A percentile compares a stretch with the other conserved stretches of the same genome.
Evolutionary conservation across 2,888 invertebrate genomes (phyloP).

Genomic region (Dryadula phaetusa): DNA sequence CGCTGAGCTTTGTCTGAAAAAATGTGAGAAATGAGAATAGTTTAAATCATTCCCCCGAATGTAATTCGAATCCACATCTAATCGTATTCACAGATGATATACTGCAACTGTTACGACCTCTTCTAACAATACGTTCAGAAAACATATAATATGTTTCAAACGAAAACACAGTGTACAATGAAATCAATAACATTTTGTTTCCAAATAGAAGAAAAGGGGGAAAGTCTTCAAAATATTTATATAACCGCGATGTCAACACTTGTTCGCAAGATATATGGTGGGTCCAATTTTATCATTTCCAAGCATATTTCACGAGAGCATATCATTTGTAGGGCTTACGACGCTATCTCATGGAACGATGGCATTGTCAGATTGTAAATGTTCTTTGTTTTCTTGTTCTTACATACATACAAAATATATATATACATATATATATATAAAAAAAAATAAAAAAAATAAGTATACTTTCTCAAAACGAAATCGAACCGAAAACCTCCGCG

Average conservation of each 20-base stretch:
- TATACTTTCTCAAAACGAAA: no score
- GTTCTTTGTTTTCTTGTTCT: background rate
- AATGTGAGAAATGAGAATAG: no score
- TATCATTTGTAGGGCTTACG: conserved; percentile 34
- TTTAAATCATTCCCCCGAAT: no score
- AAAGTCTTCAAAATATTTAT: conserved; percentile 33
- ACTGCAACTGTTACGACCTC: no score
- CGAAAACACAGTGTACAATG: conserved; percentile 6
- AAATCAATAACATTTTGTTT: conserved; percentile 26
- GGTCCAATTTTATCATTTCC: conserved; percentile 38
- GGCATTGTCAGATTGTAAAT: background rate
- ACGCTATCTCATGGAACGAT: conserved; percentile 27
- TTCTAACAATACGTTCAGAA: no score
- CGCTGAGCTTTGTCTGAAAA: no score
- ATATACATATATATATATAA: no score
- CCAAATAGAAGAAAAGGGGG: conserved; percentile 20
- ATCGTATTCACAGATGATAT: no score
- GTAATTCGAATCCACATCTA: no score
- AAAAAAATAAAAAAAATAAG: no score
- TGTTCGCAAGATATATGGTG: conserved; percentile 30
- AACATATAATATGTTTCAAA: no score
- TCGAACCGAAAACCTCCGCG: background rate
- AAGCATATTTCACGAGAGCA: conserved; percentile 33
- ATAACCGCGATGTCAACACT: conserved; percentile 37
- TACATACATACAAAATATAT: no score